Base-by-base conservation (phyloP, 1,140 invertebrate species). In the Lepidostoma basale region DNA sequence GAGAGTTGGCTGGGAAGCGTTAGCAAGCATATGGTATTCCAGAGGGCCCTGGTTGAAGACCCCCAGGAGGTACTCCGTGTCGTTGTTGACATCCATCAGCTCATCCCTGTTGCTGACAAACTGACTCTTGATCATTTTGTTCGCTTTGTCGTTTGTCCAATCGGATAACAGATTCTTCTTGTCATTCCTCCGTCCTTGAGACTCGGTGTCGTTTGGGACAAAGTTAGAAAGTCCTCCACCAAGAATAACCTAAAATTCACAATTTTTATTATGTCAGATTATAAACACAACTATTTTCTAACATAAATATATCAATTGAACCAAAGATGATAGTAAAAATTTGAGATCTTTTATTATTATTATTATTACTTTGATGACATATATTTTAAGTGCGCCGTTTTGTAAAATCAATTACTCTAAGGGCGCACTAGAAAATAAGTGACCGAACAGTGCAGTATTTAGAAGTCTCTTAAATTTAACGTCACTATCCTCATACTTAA, bases 31-130 rank as follows among this genome's bases (percentile, higher is more conserved):
- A 42, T 87, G 81, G 74, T 86, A 87, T 0, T 80, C 76, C 78
- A 85, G 80, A 69, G 87, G 83, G 69, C 80, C 80, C 10, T 78
- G 76, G 70, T 83, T 76, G 73, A 88, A 88, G 3, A 88, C 74
- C 0, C 88, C 88, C 9, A 90, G 74, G 0, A 90, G 74, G 73
- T 86, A 88, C 20, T 74, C 68, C 1, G 73, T 68, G 42, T 56
- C 59, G 23, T 62, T 66, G 14, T 49, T 52, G 49, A 74, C 62
- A 67, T 89, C 87, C 0, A 84, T 77, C 3, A 81, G 70, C 9
- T 82, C 77, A 14, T 79, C 76, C 23, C 49, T 67, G 54, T 69
- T 71, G 63, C 60, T 69, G 6, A 71, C 62, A 49, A 68, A 75
- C 14, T 62, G 40, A 78, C 79, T 52, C 76, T 74, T 70, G 8